Evolutionary conservation across 53 echinoderm and acorn worm species (phyloP).

Genomic region (Patiria pectinifera): DNA sequence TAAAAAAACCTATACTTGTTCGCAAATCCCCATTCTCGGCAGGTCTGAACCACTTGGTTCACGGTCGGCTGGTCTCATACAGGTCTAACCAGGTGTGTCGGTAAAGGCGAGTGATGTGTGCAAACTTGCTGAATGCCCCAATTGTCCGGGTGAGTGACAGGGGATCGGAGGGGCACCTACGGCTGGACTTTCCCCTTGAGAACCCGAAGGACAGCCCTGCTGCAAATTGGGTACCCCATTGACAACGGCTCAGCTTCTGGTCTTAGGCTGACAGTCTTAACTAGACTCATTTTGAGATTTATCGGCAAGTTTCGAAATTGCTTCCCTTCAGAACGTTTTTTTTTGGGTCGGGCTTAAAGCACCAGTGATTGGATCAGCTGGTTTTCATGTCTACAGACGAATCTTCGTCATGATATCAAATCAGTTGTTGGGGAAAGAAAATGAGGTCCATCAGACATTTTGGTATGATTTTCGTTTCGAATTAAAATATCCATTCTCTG

Average conservation of each 20-base stretch:
- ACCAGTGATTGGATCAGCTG: slow-evolving; percentile 16
- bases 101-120: slow-evolving; percentile 52
- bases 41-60: slow-evolving; percentile 35
- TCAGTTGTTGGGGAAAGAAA: no score
- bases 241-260: slow-evolving; percentile 22
- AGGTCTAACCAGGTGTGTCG: slow-evolving; percentile 56
- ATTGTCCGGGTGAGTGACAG: slow-evolving; percentile 44
- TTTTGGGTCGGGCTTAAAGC: background rate
- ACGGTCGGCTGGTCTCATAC: slow-evolving; percentile 30
- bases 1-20: background rate
- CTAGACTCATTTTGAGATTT: background rate
- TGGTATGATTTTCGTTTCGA: no score
- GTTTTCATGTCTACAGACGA: background rate
- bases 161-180: slow-evolving; percentile 11
- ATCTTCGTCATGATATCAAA: no score
- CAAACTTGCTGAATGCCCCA: slow-evolving; percentile 40
- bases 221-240: slow-evolving; percentile 52
- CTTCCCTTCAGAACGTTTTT: background rate
- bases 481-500: no score
- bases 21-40: slow-evolving; percentile 45
- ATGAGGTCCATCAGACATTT: no score
- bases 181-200: slow-evolving; percentile 30
- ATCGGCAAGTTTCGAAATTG: background rate
- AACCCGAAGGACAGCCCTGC: slow-evolving; percentile 13
- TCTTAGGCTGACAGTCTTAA: background rate